Base-by-base conservation (phyloP, 2,888 invertebrate species). In the Nemotelus nigrinus region DNA sequence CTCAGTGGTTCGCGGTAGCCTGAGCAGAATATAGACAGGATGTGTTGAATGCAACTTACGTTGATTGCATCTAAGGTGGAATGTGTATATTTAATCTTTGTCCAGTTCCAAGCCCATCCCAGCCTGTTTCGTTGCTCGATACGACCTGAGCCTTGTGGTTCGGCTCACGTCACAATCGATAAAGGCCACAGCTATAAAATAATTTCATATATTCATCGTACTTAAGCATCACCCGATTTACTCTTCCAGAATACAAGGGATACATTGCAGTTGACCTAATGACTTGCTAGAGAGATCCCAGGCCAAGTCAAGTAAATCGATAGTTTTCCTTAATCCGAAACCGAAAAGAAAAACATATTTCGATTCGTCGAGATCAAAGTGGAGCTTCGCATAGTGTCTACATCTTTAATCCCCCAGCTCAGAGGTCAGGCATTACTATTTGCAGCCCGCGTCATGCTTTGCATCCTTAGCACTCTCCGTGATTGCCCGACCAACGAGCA, bases 251-350 rank as follows among this genome's bases (percentile, higher is more conserved):
- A 39, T 68, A n/a, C 41, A 55, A 43, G 44, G 25, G 39, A 57
- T 58, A 53, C 67, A 65, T 41, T 79, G 76, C 67, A 77, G 79
- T 78, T 77, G 78, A 77, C 75, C 76, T 79, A 79, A 79, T 79
- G 79, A 78, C 77, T 79, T 79, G 57, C 74, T 74, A 76, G 74
- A 77, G 72, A 58, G 67, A 48, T 60, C 8, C 60, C 70, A 48
- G 74, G 48, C 44, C 3, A n/a, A 55, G 70, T 50, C 39, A 47
- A 77, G 25, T 25, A 79, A 77, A 78, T 79, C 79, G 71, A 79
- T 79, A 79, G 77, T 77, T 79, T 79, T 77, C 71, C 77, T 77
- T 79, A 79, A 79, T 77, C 79, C 74, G 53, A 39, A 68, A 67
- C 67, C 58, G 50, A 48, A 60, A 76, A 57, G 60, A 74, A 74